Evolutionary conservation across 2,797 vertebrate species (phyloP).

Genomic region (Intellagama lesueurii): DNA sequence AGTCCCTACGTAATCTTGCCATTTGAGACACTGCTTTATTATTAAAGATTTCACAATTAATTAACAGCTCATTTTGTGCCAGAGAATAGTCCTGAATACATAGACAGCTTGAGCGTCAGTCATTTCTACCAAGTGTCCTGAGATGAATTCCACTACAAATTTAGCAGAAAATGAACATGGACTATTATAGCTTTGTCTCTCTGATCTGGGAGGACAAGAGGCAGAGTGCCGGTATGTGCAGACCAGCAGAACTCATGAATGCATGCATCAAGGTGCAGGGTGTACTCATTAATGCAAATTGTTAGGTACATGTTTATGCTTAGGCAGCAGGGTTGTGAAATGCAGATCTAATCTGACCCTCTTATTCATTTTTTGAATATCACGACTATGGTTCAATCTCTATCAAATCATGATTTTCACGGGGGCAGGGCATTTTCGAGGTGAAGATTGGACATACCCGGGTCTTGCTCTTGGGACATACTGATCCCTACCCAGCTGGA

Average conservation of each 20-base stretch:
- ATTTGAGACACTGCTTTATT: conserved; percentile 39
- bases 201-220: neutral
- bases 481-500: no score
- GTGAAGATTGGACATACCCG: no score
- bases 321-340: no score
- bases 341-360: no score
- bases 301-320: neutral
- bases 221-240: no score
- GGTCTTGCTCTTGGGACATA: no score
- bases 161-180: neutral
- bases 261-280: no score
- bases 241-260: neutral
- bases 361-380: no score
- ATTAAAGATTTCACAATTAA: conserved; percentile 51
- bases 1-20: conserved; percentile 27
- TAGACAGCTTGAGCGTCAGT: neutral
- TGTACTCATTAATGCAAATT: neutral
- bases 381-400: no score
- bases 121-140: neutral
- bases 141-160: neutral
- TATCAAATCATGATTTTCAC: no score
- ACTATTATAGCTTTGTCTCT: neutral
- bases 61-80: conserved; percentile 25
- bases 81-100: conserved; percentile 29
- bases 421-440: no score